Evolutionary conservation across 2,888 invertebrate species (phyloP).

Genomic region (Rutpela maculata): DNA sequence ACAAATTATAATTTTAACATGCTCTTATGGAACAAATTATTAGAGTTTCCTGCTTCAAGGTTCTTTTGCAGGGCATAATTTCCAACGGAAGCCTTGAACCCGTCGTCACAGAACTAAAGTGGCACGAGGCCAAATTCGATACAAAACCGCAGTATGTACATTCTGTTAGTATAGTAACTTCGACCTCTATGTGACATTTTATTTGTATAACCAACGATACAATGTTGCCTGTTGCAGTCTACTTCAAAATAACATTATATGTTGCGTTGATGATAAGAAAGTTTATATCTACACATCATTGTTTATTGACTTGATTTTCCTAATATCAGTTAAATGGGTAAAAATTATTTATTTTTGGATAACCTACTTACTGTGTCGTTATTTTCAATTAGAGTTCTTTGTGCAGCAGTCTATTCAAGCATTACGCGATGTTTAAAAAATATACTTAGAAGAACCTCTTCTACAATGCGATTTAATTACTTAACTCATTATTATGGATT

Average conservation of each 20-base stretch:
- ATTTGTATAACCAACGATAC: constrained; percentile 39
- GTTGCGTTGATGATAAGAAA: constrained; percentile 22
- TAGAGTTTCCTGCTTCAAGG: constrained; percentile 47
- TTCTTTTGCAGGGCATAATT: constrained; percentile 53
- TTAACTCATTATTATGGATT: too few species aligned
- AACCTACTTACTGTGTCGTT: too few species aligned
- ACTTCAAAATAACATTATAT: constrained; percentile 31
- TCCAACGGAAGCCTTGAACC: constrained; percentile 64
- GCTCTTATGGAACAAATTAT: constrained; percentile 32
- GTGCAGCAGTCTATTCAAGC: too few species aligned
- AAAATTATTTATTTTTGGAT: too few species aligned
- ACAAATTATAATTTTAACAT: constrained; percentile 34
- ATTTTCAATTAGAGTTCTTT: too few species aligned
- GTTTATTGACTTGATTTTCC: background rate
- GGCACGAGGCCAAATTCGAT: constrained; percentile 64
- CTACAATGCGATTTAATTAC: too few species aligned
- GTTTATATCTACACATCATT: background rate
- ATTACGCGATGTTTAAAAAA: too few species aligned
- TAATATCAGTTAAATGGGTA: background rate
- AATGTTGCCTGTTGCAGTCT: constrained; percentile 16
- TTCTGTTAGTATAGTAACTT: constrained; percentile 51
- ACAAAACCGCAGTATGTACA: constrained; percentile 48
- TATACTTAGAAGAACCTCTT: too few species aligned
- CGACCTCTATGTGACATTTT: constrained; percentile 64
- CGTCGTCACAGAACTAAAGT: constrained; percentile 59